These are phyloP conservation scores for Brachionus calyciflorus DNA, from an alignment of 1,140 invertebrate genomes.

Conservation along the genomic window DNA sequence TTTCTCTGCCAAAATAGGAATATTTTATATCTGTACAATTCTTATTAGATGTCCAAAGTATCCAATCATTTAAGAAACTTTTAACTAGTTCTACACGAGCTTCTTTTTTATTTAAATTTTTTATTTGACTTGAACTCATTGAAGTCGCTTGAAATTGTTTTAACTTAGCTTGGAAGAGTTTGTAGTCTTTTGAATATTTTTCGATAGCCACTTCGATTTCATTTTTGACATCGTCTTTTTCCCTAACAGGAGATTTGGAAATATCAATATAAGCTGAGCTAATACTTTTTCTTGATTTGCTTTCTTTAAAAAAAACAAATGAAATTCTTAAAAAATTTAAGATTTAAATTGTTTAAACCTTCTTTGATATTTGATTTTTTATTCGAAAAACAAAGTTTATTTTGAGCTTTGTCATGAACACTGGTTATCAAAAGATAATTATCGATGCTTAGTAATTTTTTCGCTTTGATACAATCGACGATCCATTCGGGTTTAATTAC, in stretches of 20 bases:
- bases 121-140: not conserved
- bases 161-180: not conserved
- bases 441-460: constrained; percentile 24
- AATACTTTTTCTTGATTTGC: constrained; percentile 7
- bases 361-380: not conserved
- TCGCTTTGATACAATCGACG: constrained; percentile 8
- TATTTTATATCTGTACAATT: not conserved
- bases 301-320: not conserved
- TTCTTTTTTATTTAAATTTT: constrained; percentile 1
- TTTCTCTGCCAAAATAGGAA: not conserved
- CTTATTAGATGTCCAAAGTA: constrained; percentile 4
- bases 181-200: constrained; percentile 35
- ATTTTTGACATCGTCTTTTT: not conserved
- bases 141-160: not conserved
- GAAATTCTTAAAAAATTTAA: not conserved
- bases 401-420: constrained; percentile 22
- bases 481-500: constrained; percentile 38
- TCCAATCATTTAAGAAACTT: constrained; percentile 28
- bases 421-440: constrained; percentile 15
- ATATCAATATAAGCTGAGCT: not conserved
- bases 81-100: not conserved
- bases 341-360: not conserved
- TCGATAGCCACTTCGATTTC: not conserved
- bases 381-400: not conserved
- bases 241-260: not conserved